A percentile compares a stretch with the other conserved stretches of the same genome.
Conservation (phyloP, 2,113 vertebrate species). For the Thermophis baileyi region DNA sequence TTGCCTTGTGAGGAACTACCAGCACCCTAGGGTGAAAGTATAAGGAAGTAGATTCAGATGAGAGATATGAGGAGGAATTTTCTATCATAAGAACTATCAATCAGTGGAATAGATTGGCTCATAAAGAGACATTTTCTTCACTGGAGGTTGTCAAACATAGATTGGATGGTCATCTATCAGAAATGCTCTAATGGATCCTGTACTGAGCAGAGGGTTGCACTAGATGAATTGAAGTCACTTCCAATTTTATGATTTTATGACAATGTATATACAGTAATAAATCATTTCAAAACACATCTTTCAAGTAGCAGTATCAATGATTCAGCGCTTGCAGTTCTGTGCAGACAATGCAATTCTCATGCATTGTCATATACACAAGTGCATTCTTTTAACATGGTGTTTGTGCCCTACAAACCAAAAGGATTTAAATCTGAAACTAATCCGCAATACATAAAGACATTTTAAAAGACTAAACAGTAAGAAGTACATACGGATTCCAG, state of each 20-base stretch:
- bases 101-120: not conserved
- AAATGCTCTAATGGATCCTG: not conserved
- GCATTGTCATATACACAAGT: not conserved
- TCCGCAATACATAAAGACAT: not conserved
- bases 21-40: not conserved
- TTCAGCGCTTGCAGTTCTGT: not conserved
- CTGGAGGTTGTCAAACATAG: not conserved
- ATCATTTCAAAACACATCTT: not conserved
- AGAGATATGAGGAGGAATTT: not conserved
- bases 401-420: not conserved
- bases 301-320: not conserved
- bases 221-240: not conserved
- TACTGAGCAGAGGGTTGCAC: not conserved
- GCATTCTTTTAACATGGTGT: not conserved
- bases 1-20: not conserved
- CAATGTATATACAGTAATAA: not conserved
- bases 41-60: not conserved
- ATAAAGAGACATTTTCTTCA: not conserved
- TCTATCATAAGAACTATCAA: not conserved
- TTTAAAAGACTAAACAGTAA: not conserved
- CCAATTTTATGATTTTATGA: not conserved
- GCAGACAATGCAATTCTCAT: not conserved
- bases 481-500: constrained; percentile 94
- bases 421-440: not conserved
- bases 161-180: not conserved